Conservation (phyloP, 2,113 vertebrate species). For the Rousettus leschenaultii region DNA sequence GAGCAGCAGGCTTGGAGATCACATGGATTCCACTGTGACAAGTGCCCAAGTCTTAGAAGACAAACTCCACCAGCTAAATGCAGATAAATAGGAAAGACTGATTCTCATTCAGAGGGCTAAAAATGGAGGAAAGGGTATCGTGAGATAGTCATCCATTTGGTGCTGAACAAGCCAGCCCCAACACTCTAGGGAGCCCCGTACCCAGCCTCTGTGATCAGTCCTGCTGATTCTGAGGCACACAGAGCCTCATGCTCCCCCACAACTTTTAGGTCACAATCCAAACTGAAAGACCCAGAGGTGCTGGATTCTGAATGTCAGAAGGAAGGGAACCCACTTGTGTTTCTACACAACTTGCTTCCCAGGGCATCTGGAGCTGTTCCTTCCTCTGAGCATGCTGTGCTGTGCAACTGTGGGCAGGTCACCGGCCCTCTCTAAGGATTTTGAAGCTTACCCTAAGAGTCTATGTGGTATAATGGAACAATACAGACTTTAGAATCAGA, state of each 20-base stretch:
- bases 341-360: background rate
- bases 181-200: background rate
- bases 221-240: background rate
- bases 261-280: background rate
- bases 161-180: background rate
- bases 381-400: background rate
- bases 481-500: background rate
- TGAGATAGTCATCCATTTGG: background rate
- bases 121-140: background rate
- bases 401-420: background rate
- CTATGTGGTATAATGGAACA: background rate
- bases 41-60: background rate
- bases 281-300: background rate
- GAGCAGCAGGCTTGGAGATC: background rate
- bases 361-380: background rate
- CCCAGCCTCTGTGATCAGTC: background rate
- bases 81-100: background rate
- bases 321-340: background rate
- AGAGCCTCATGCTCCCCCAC: background rate
- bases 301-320: background rate
- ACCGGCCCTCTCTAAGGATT: background rate
- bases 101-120: background rate
- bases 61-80: background rate
- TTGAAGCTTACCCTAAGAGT: background rate
- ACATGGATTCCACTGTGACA: background rate